Evolutionary conservation across 1,140 invertebrate genomes (phyloP), one percentile per base, ranked within the genome.

Genomic region (Pararge aegeria): DNA sequence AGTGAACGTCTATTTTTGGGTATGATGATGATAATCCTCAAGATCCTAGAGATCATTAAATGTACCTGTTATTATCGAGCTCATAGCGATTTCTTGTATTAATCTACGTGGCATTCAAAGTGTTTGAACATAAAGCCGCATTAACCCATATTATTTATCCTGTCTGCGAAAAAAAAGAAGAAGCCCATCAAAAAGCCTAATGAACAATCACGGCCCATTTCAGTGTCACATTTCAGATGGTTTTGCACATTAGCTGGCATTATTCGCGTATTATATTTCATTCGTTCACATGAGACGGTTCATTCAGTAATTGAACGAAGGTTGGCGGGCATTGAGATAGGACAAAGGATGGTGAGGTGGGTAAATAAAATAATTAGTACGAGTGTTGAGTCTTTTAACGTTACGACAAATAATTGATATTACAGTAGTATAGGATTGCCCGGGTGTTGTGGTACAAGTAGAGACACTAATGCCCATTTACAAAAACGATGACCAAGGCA

Each of bases 351-450:
- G 64, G 55, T 60, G 13, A 46, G 42, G 15, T 48, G 65, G 64
- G 75, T 79, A 81, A 87, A 83, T 79, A 80, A 76, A 83, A 87
- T 87, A 87, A 84, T 87, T 87, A 84, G 81, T 84, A 76, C 71
- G 72, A 78, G 81, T 82, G 83, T 83, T 79, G 77, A 78, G 58
- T 70, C 78, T 72, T 78, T 78, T 78, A 81, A 55, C 58, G 63
- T 79, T 82, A 78, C 70, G 64, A 59, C 56, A 67, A 73, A 73
- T 82, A 70, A 78, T 75, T 80, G 70, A 74, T 75, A 76, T 75
- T 73, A 78, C 68, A 81, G 79, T 79, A 69, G 59, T 38, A 34
- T 54, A 30, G 51, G 57, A 53, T 53, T 50, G 18, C 56, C 30
- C 18, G 18, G 37, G 24, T 15, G 16, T 5, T 44, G 51, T 53